phyloP scores from a whole-genome alignment of 2,797 vertebrate genomes.

The Alfaro cultratus region DNA sequence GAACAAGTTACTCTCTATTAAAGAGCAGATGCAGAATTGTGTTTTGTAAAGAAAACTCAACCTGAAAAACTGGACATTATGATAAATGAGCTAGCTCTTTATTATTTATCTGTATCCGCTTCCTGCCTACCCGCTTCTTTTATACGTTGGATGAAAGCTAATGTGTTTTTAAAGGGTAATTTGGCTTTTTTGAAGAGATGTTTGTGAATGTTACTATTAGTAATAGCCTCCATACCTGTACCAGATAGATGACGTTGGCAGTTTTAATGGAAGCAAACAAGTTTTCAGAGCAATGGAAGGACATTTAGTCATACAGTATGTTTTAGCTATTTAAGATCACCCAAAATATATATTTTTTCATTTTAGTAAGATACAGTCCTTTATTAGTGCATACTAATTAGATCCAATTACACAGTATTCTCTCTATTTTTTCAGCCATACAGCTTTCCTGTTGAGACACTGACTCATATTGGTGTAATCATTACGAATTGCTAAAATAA shows the following conservation, averaged over 20 bases:
- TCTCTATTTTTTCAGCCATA: neutral
- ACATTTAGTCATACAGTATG: neutral
- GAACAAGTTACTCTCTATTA: neutral
- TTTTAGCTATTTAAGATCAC: neutral
- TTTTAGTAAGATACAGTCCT: neutral
- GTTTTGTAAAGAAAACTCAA: neutral
- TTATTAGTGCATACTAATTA: neutral
- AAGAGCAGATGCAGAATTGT: neutral
- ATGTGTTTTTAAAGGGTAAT: conserved; percentile 13
- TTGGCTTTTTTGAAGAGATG: neutral
- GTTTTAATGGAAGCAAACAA: neutral
- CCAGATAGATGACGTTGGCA: neutral
- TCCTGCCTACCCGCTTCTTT: conserved; percentile 23
- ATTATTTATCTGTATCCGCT: conserved; percentile 24
- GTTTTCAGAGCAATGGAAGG: neutral
- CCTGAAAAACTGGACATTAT: neutral
- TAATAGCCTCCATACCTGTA: neutral
- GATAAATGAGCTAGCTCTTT: conserved; percentile 11
- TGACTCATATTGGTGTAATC: neutral
- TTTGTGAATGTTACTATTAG: neutral
- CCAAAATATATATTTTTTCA: neutral
- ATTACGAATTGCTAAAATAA: neutral
- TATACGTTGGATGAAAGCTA: conserved; percentile 6
- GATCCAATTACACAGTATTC: neutral
- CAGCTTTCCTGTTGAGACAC: neutral